A percentile compares a stretch with the other conserved stretches of the same genome.
Evolutionary conservation across 2,113 vertebrate species (phyloP).

Genomic region (Chrysochloris asiatica): DNA sequence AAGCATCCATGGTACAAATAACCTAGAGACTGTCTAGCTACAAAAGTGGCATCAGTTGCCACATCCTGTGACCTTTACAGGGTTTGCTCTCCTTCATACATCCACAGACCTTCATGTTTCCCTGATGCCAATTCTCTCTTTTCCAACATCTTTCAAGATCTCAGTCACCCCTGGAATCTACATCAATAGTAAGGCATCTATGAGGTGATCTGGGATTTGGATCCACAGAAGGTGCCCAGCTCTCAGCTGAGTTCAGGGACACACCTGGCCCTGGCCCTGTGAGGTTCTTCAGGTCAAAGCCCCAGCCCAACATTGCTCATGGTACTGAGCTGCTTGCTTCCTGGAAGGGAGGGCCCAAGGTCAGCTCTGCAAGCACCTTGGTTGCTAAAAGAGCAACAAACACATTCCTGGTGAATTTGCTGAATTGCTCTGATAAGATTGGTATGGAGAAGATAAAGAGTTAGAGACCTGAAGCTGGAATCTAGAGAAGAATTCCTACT

Average conservation of each 20-base stretch:
- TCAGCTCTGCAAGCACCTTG: not conserved
- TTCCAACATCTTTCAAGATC: not conserved
- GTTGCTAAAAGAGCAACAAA: not conserved
- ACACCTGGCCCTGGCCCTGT: not conserved
- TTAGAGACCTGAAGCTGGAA: constrained; percentile 13
- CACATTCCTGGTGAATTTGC: constrained; percentile 45
- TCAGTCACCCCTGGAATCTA: not conserved
- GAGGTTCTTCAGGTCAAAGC: not conserved
- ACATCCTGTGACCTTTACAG: not conserved
- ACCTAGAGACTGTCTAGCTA: not conserved
- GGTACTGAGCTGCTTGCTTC: not conserved
- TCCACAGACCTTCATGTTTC: too few species aligned
- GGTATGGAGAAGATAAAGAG: constrained; percentile 49
- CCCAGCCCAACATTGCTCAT: not conserved
- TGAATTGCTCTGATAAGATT: constrained; percentile 44
- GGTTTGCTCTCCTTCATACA: not conserved
- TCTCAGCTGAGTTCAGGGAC: not conserved
- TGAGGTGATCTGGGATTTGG: not conserved
- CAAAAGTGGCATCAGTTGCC: not conserved
- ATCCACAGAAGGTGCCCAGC: not conserved
- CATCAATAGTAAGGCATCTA: not conserved
- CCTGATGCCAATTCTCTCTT: not conserved
- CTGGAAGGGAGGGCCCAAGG: constrained; percentile 6
- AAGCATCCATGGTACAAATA: too few species aligned
- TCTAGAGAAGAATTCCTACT: constrained; percentile 1